Conservation (phyloP, 37 sponge, comb jelly and placozoan species). For the Aphrocallistes beatrix region DNA sequence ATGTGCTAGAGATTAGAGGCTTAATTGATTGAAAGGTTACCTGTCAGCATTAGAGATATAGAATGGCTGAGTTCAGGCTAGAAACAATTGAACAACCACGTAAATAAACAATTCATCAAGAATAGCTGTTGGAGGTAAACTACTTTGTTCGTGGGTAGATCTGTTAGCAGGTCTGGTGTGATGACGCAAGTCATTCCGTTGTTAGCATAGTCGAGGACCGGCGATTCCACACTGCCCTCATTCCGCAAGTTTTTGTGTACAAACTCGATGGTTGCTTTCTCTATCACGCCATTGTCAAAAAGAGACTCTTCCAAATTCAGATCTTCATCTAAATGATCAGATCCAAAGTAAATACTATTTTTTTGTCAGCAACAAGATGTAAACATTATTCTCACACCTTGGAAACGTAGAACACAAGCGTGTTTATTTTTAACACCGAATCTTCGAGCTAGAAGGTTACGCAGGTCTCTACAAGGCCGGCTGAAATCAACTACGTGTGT, state of each 20-base stretch:
- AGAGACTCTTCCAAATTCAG: neutral
- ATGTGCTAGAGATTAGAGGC: neutral
- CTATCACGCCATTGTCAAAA: neutral
- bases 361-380: neutral
- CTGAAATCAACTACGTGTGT: conserved; percentile 63
- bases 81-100: too few species aligned
- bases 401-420: conserved; percentile 40
- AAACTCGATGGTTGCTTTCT: neutral
- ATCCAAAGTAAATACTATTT: neutral
- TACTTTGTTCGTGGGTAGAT: neutral
- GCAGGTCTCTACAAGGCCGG: conserved; percentile 41
- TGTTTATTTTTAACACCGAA: conserved; percentile 58
- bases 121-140: too few species aligned
- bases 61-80: neutral
- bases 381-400: conserved; percentile 27
- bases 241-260: neutral
- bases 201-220: neutral
- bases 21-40: neutral
- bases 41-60: neutral
- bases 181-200: neutral
- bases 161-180: neutral
- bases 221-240: neutral
- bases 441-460: conserved; percentile 52
- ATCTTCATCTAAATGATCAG: neutral
- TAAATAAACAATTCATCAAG: too few species aligned